Evolutionary conservation across 2,888 invertebrate species (phyloP), one percentile per base, ranked within the genome.

Genomic region (Herminia tarsipennalis): DNA sequence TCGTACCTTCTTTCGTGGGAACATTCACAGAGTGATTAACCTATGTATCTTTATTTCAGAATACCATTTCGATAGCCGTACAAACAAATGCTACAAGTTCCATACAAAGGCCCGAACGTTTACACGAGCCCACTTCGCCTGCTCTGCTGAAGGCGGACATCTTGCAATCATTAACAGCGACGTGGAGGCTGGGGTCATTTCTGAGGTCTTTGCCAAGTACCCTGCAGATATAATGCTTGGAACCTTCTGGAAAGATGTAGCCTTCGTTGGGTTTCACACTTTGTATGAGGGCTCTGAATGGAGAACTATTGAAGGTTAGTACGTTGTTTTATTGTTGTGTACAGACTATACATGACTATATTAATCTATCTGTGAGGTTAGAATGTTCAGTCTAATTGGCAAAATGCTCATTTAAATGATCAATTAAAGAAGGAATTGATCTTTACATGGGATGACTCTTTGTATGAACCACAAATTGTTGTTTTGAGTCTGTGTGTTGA

Each of bases 81-180:
- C 81, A 0, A 68, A 73, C 1, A 75, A 61, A 18, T 82, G 81
- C 38, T 82, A 82, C 58, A 81, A 83, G 50, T 76, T 79, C 58
- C 81, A 81, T 50, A 50, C 33, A 1, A 49, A 57, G 1, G 72
- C 74, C 0, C 62, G 67, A 1, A 62, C 62, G 3, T 82, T 78
- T 75, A 61, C 73, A 0, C 58, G 74, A 0, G 82, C 78, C 0
- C 70, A 63, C 56, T 76, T 76, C 70, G 48, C 71, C 2, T 82
- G 82, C 28, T 46, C 59, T 5, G 76, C 73, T 0, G 82, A 82
- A 40, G 78, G 78, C 5, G 78, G 66, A 0, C 39, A 81, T 44
- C 62, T 81, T 10, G 65, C 64, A 12, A 66, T 81, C 47, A 73
- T 81, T 41, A 81, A 82, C 62, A 78, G 69, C 5, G 68, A 70